Evolutionary conservation across 2,797 vertebrate genomes (phyloP), one percentile per base, ranked within the genome.

Genomic region (Propithecus deckenii): DNA sequence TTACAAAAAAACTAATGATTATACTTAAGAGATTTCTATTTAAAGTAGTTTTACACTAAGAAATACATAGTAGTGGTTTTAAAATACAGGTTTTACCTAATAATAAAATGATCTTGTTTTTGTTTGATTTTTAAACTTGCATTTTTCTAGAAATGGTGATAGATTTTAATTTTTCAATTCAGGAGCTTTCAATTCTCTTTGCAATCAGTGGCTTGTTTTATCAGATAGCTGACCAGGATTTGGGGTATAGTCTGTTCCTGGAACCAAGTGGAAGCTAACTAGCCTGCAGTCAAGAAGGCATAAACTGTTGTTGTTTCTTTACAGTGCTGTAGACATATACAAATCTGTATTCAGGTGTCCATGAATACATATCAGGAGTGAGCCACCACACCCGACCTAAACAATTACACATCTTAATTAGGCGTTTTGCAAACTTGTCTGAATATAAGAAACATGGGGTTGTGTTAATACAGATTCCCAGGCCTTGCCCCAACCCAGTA

Each of bases 111-210:
- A 9, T 84, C 30, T 78, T 83, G 28, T 71, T 52, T 88, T 83
- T 35, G 38, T 84, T 89, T 76, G 22, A 38, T 35, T 67, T 96
- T 90, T 92, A 67, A 75, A 57, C 30, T 61, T 94, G 50, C 0
- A 28, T 25, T 89, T 88, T 91, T 55, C 35, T 63, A 69, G 50
- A 18, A 69, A 32, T 41, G 28, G 15, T 90, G 20, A 71, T 43
- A 88, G 50, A 81, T 92, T 89, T 95, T 14, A 91, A 95, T 23
- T 61, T 90, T 71, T 88, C 38, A 48, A 4, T 81, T 89, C 41
- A 63, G 46, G 7, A 81, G 7, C 12, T 76, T 65, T 92, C 17
- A 15, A 23, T 93, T 95, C 23, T 81, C 22, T 97, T 93, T 86
- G 43, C 52, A 89, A 48, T 23, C 20, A 71, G 12, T 35, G 63